Evolutionary conservation across 1,140 invertebrate species (phyloP).

Genomic region (Apis florea): DNA sequence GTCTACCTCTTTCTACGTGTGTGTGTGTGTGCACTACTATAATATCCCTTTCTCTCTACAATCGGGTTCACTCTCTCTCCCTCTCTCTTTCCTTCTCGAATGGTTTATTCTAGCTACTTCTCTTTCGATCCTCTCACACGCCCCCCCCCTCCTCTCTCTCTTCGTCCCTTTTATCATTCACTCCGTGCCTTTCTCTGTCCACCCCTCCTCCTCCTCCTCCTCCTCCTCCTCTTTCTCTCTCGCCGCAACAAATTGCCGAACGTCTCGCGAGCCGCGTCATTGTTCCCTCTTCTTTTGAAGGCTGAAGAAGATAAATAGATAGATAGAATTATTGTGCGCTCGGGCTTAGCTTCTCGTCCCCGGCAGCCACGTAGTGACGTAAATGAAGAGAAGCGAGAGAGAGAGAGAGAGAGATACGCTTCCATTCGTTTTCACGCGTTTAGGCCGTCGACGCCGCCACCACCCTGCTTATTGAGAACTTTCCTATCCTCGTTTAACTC

Average conservation of each 20-base stretch:
- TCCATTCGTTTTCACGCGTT: slow-evolving; percentile 32
- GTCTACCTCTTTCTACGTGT: not conserved
- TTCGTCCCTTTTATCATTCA: slow-evolving; percentile 41
- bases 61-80: not conserved
- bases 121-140: slow-evolving; percentile 9
- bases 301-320: slow-evolving; percentile 55
- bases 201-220: not conserved
- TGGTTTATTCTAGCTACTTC: not conserved
- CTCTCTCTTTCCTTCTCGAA: too few relatives aligned
- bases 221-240: not conserved
- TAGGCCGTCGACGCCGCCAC: not conserved
- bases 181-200: slow-evolving; percentile 18
- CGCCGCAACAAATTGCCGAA: slow-evolving; percentile 70
- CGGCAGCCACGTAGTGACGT: slow-evolving; percentile 27
- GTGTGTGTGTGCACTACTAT: too few relatives aligned
- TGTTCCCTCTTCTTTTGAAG: slow-evolving; percentile 57
- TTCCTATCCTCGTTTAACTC: not conserved
- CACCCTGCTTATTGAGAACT: slow-evolving; percentile 20
- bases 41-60: not conserved
- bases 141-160: slow-evolving; percentile 22
- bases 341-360: slow-evolving; percentile 26
- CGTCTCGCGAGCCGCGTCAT: slow-evolving; percentile 63
- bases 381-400: slow-evolving; percentile 45
- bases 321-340: slow-evolving; percentile 59
- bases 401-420: not conserved